Percentiles rank a stretch among this genome's conserved stretches.
Evolutionary conservation across 2,113 vertebrate species (phyloP).

Genomic region (Anser cygnoides): DNA sequence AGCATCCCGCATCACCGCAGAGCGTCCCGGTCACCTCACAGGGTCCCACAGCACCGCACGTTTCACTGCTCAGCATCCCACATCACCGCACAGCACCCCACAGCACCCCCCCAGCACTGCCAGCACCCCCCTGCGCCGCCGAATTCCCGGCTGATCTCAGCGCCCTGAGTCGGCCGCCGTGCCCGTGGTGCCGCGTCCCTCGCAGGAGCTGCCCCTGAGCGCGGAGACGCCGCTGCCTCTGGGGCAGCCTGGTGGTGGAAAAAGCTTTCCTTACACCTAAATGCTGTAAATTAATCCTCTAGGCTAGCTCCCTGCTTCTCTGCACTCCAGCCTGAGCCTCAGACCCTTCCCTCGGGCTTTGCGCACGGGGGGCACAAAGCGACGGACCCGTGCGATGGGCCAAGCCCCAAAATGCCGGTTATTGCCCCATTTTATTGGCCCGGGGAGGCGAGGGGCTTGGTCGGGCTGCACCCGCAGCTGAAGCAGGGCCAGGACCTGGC

Average conservation of each 20-base stretch:
- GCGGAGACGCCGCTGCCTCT: not conserved
- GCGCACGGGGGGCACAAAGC: not conserved
- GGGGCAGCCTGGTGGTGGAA: not conserved
- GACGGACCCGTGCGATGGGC: not conserved
- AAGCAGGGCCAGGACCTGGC: not conserved
- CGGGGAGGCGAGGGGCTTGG: not conserved
- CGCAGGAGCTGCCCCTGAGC: too few relatives aligned
- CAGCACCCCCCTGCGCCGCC: not conserved
- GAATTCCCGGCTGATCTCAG: not conserved
- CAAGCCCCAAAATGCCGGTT: not conserved
- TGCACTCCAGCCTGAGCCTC: not conserved
- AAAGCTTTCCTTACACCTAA: not conserved
- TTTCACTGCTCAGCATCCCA: not conserved
- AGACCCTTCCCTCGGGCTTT: not conserved
- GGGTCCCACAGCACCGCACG: not conserved
- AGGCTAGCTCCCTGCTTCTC: not conserved
- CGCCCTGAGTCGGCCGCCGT: rapidly evolving
- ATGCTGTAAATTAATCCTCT: not conserved
- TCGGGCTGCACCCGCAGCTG: not conserved
- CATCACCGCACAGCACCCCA: not conserved
- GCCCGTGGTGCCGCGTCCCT: not conserved
- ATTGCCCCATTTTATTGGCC: not conserved
- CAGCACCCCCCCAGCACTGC: not conserved
- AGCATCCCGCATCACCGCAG: not conserved
- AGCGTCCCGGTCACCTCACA: not conserved